A percentile compares a stretch with the other conserved stretches of the same genome.
Evolutionary conservation across 2,113 vertebrate genomes (phyloP).

Genomic region (Madoqua kirkii): DNA sequence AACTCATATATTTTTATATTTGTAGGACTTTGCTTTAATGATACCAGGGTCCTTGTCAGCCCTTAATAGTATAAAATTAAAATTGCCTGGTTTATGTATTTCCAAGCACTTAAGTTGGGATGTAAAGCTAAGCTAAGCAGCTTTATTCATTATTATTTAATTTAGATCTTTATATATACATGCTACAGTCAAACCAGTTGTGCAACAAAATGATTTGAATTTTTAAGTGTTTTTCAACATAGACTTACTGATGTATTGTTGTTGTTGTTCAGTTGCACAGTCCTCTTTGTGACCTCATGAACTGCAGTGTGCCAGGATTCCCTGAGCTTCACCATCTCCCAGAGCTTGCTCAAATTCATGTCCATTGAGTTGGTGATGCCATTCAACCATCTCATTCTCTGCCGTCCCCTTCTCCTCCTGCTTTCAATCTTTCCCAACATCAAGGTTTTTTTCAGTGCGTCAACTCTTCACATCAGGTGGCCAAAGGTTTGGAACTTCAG

Average conservation of each 20-base stretch:
- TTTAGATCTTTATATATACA: background rate
- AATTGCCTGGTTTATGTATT: background rate
- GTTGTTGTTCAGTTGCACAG: background rate
- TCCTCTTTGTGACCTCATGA: background rate
- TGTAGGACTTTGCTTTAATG: background rate
- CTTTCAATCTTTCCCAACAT: background rate
- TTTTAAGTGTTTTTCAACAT: background rate
- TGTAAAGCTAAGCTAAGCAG: background rate
- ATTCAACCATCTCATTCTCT: background rate
- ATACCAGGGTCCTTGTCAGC: background rate
- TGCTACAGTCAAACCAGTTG: background rate
- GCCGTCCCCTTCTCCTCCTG: background rate
- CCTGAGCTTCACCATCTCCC: background rate
- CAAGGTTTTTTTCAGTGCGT: background rate
- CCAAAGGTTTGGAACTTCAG: background rate
- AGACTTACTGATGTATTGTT: background rate
- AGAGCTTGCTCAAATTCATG: background rate
- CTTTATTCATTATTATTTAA: background rate
- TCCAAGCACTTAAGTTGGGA: background rate
- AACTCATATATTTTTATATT: background rate
- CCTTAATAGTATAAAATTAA: background rate
- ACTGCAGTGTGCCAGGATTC: background rate
- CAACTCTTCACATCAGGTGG: background rate
- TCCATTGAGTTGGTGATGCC: background rate
- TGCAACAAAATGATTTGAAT: background rate